phyloP scores from a whole-genome alignment of 2,797 vertebrate species.

The Eutrigla gurnardus region DNA sequence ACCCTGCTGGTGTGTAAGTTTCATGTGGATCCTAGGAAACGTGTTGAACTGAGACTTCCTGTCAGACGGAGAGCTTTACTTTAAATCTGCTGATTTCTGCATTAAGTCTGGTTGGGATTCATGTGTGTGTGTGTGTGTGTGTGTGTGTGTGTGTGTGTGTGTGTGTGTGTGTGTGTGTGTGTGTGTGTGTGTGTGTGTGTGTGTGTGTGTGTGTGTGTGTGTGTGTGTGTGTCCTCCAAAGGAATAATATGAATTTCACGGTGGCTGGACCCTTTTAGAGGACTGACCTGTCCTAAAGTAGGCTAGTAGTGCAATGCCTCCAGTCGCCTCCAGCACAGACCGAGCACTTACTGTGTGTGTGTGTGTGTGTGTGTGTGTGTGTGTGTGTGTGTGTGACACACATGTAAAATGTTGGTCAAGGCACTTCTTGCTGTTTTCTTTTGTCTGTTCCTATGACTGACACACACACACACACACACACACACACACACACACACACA shows the following conservation, averaged over 20 bases:
- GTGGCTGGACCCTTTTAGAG: slow-evolving; percentile 76
- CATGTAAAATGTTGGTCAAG: slow-evolving; percentile 47
- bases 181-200: slow-evolving; percentile 16
- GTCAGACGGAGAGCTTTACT: too few species aligned
- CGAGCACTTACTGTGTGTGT: slow-evolving; percentile 45
- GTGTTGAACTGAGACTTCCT: too few species aligned
- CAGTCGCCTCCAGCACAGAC: slow-evolving; percentile 59
- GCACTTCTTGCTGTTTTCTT: slow-evolving; percentile 12
- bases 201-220: slow-evolving; percentile 30
- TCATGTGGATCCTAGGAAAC: too few species aligned
- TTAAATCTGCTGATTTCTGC: background rate
- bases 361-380: slow-evolving; percentile 35
- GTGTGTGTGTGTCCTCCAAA: slow-evolving; percentile 39
- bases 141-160: too few species aligned
- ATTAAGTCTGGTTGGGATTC: background rate
- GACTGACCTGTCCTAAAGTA: slow-evolving; percentile 74
- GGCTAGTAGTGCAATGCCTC: slow-evolving; percentile 70
- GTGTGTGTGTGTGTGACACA: slow-evolving; percentile 3
- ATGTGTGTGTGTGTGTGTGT: slow-evolving; percentile 4
- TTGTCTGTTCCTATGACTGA: slow-evolving; percentile 10
- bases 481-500: background rate
- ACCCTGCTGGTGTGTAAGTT: too few species aligned
- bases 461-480: background rate
- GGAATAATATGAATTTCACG: slow-evolving; percentile 76
- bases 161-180: slow-evolving; percentile 34